Evolutionary conservation across 2,888 invertebrate species (phyloP).

Genomic region (Noctua comes): DNA sequence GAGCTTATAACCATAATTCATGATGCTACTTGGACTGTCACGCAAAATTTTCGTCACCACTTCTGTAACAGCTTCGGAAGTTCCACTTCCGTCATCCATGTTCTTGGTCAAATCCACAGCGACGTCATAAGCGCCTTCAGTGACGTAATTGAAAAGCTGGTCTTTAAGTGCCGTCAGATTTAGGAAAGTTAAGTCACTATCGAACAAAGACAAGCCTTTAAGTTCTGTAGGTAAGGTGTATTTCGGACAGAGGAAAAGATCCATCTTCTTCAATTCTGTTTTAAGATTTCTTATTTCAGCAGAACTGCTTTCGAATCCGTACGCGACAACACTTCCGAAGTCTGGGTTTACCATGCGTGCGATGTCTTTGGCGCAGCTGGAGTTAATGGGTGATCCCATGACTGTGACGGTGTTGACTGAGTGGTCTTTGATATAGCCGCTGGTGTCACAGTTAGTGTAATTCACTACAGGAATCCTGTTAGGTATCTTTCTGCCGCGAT

Average conservation of each 20-base stretch:
- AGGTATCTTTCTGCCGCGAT: conserved; percentile 73
- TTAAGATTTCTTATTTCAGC: conserved; percentile 67
- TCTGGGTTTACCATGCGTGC: conserved; percentile 72
- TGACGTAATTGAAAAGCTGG: conserved; percentile 63
- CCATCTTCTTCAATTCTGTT: conserved; percentile 60
- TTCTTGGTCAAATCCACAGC: conserved; percentile 67
- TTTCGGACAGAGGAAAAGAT: conserved; percentile 62
- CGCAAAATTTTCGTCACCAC: conserved; percentile 64
- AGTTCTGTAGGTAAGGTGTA: conserved; percentile 64
- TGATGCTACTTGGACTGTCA: conserved; percentile 52
- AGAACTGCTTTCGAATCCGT: conserved; percentile 66
- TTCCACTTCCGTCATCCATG: conserved; percentile 51
- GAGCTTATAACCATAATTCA: conserved; percentile 69
- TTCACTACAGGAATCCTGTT: conserved; percentile 74
- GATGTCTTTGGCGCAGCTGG: conserved; percentile 74
- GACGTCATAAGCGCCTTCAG: conserved; percentile 56
- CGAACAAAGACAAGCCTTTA: conserved; percentile 66
- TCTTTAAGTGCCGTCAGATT: conserved; percentile 62
- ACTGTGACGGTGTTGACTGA: conserved; percentile 72
- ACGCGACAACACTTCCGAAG: conserved; percentile 71
- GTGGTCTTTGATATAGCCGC: conserved; percentile 72
- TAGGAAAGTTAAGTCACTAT: conserved; percentile 66
- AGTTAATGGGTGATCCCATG: conserved; percentile 75
- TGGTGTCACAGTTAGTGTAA: conserved; percentile 72
- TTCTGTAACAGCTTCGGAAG: conserved; percentile 50